Percentiles rank a stretch among this genome's conserved stretches.
Evolutionary conservation across 2,888 invertebrate genomes (phyloP).

Genomic region (Clitarchus hookeri): DNA sequence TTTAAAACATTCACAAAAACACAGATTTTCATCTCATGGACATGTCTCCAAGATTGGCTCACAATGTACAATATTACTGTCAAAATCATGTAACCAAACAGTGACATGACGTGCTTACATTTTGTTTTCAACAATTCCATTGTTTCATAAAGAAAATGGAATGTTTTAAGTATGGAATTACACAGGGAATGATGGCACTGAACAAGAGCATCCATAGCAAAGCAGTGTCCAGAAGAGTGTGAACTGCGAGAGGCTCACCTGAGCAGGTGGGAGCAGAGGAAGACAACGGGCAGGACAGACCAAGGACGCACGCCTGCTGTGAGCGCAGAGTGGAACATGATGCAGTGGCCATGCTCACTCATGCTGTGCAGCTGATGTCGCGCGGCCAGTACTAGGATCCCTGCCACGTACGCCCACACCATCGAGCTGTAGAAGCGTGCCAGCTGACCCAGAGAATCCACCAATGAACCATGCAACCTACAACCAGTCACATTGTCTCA

Average conservation of each 20-base stretch:
- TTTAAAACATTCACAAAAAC: too few species aligned
- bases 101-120: too few species aligned
- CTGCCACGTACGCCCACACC: constrained; percentile 68
- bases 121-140: too few species aligned
- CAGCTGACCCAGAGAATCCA: constrained; percentile 65
- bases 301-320: constrained; percentile 65
- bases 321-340: constrained; percentile 62
- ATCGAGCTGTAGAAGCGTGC: constrained; percentile 68
- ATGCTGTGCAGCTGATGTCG: constrained; percentile 57
- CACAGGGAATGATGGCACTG: too few species aligned
- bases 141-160: too few species aligned
- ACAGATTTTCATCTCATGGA: too few species aligned
- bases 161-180: too few species aligned
- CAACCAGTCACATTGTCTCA: constrained; percentile 42
- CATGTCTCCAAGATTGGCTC: too few species aligned
- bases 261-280: constrained; percentile 55
- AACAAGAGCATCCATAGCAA: neutral
- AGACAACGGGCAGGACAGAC: constrained; percentile 59
- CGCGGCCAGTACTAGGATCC: constrained; percentile 65
- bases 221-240: neutral
- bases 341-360: constrained; percentile 53
- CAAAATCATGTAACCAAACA: too few species aligned
- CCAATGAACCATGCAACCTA: constrained; percentile 63
- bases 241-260: constrained; percentile 54
- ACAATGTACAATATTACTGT: too few species aligned